Evolutionary conservation across 1,140 invertebrate genomes (phyloP).

Genomic region (Gryon sp.): DNA sequence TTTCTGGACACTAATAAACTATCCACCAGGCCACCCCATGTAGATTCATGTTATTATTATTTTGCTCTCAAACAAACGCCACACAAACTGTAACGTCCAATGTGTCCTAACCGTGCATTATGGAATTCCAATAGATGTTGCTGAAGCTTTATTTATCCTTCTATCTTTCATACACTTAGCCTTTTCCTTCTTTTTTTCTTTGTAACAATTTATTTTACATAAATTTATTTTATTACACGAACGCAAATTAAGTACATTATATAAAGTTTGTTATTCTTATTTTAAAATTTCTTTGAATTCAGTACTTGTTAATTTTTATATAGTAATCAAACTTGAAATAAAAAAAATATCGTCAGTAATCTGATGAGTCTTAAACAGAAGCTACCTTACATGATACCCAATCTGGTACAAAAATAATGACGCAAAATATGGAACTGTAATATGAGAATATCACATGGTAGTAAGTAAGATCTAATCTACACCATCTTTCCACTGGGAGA

Average conservation of each 20-base stretch:
- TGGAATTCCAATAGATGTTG: constrained; percentile 62
- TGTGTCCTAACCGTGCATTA: constrained; percentile 70
- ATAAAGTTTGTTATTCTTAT: too few species aligned
- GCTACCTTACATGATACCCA: constrained; percentile 68
- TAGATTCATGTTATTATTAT: constrained; percentile 77
- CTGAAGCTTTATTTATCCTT: background rate
- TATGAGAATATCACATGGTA: constrained; percentile 77
- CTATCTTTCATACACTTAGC: too few species aligned
- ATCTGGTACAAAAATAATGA: constrained; percentile 65
- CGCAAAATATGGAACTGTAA: constrained; percentile 71
- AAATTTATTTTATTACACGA: too few species aligned
- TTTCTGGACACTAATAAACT: constrained; percentile 77
- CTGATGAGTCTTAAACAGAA: constrained; percentile 68
- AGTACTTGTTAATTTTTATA: too few species aligned
- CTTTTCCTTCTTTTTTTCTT: too few species aligned
- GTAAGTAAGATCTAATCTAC: constrained; percentile 77
- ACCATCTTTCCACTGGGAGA: constrained; percentile 73
- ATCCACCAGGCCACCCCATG: constrained; percentile 73
- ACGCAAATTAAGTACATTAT: too few species aligned
- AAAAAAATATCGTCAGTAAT: too few species aligned
- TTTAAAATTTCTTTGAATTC: too few species aligned
- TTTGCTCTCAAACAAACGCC: constrained; percentile 68
- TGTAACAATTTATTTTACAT: too few species aligned
- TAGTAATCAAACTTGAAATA: too few species aligned
- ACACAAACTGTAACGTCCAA: constrained; percentile 57